Evolutionary conservation across 2,888 invertebrate species (phyloP), one percentile per base, ranked within the genome.

Genomic region (Ormyrus pomaceus): DNA sequence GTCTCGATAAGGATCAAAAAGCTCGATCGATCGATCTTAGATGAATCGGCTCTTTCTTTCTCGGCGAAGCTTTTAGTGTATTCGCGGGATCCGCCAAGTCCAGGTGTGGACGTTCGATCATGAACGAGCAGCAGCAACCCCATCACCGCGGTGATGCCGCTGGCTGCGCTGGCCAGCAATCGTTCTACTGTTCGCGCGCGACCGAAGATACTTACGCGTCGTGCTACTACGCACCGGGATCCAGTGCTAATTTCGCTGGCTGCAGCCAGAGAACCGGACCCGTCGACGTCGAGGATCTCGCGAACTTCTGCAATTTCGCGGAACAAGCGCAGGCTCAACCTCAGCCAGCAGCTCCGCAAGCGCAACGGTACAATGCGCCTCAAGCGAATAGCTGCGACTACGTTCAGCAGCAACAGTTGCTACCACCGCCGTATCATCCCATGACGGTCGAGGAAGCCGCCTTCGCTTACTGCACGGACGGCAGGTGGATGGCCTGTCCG

Each of bases 401-500:
- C n/a, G 8, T 0, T 6, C 78, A 72, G 55, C 68, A 59, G 11
- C 55, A 55, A 71, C 34, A 34, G 34, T 34, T 34, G 34, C 34
- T 34, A 34, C 34, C 2, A 34, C 34, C 34, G 34, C 34, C 34
- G 34, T 34, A 34, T 3, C 34, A 10, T 10, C 64, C 71, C 7
- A 62, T 59, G 71, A 66, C 9, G 8, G 56, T 82, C 45, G 79
- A 84, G 46, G 64, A 82, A 62, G 83, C 83, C 1, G 84, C 82
- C 5, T 86, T 87, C n/a, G 76, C 65, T 4, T 85, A 85, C 74
- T 90, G 90, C 68, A 85, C 85, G 50, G 89, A 89, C 79, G 78
- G 86, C 61, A 86, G 86, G 13, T 90, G 90, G 90, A 83, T 90
- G n/a, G 84, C 85, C 19, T 90, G 90, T 70, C 83, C 86, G 0